These are phyloP conservation scores for Propsilocerus akamusi DNA, from an alignment of 1,140 invertebrate genomes.

Conservation along the genomic window DNA sequence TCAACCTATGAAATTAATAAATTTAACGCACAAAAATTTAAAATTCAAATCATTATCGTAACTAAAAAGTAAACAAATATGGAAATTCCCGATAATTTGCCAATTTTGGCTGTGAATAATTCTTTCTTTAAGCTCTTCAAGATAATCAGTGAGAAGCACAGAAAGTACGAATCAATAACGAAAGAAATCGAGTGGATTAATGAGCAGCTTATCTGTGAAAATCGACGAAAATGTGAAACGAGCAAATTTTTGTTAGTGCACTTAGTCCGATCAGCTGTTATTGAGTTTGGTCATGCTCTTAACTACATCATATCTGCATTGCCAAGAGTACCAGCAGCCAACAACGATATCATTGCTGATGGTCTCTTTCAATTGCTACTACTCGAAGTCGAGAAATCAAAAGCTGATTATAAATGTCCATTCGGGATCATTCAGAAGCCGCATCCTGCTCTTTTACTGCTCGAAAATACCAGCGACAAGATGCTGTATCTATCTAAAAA, in stretches of 20 bases:
- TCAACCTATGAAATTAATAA: no score
- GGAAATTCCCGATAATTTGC: no score
- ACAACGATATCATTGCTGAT: not conserved
- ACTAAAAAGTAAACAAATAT: no score
- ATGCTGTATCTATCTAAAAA: not conserved
- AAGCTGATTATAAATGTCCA: no score
- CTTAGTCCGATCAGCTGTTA: not conserved
- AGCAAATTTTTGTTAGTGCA: not conserved
- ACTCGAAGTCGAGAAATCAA: not conserved
- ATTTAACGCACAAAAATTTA: no score
- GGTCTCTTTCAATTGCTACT: not conserved
- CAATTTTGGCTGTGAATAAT: not conserved
- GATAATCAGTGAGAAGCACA: not conserved
- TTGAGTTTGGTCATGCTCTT: not conserved
- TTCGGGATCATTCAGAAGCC: not conserved
- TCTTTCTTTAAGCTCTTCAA: not conserved
- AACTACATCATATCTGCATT: not conserved
- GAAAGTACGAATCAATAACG: not conserved
- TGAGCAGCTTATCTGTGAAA: not conserved
- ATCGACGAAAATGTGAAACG: not conserved
- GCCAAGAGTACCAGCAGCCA: not conserved
- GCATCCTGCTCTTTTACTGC: not conserved
- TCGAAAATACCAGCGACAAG: not conserved
- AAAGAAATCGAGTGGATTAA: not conserved
- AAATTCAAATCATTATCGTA: no score